Percentiles rank a stretch among this genome's conserved stretches.
These are phyloP conservation scores for Camponotus vicinus DNA, from an alignment of 1,140 invertebrate species.

Conservation along the genomic window DNA sequence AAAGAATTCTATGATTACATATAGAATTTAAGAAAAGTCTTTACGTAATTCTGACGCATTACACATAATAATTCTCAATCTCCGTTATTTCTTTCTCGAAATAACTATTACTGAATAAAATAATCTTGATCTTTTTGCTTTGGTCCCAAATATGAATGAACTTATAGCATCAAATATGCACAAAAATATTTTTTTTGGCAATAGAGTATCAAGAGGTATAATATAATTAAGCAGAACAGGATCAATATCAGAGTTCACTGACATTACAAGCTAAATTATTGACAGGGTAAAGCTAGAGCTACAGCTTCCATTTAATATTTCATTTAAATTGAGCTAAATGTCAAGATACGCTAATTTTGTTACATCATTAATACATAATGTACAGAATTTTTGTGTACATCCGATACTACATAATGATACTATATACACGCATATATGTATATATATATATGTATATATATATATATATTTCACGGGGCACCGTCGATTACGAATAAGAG, in stretches of 20 bases:
- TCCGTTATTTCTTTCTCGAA: slow-evolving; percentile 18
- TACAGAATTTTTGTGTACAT: slow-evolving; percentile 50
- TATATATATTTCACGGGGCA: slow-evolving; percentile 50
- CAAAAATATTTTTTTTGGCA: slow-evolving; percentile 26
- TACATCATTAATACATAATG: slow-evolving; percentile 50
- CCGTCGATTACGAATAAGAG: slow-evolving; percentile 65
- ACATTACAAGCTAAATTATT: slow-evolving; percentile 65
- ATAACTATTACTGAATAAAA: slow-evolving; percentile 32
- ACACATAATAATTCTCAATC: slow-evolving; percentile 11
- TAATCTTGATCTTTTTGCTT: slow-evolving; percentile 34
- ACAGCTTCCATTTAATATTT: slow-evolving; percentile 56
- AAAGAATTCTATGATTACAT: slow-evolving; percentile 1
- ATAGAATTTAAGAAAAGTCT: slow-evolving; percentile 14
- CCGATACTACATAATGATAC: slow-evolving; percentile 18
- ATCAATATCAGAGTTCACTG: slow-evolving; percentile 68
- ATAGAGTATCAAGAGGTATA: slow-evolving; percentile 49
- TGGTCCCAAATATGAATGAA: slow-evolving; percentile 57
- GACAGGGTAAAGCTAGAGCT: slow-evolving; percentile 53
- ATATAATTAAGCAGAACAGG: slow-evolving; percentile 44
- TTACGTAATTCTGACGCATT: background rate
- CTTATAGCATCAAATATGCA: slow-evolving; percentile 36
- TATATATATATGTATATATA: slow-evolving; percentile 19
- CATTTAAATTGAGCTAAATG: slow-evolving; percentile 47
- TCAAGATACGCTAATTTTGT: slow-evolving; percentile 49
- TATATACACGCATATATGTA: slow-evolving; percentile 30